Evolutionary conservation across 2,113 vertebrate genomes (phyloP).

Genomic region (Girardinichthys multiradiatus): DNA sequence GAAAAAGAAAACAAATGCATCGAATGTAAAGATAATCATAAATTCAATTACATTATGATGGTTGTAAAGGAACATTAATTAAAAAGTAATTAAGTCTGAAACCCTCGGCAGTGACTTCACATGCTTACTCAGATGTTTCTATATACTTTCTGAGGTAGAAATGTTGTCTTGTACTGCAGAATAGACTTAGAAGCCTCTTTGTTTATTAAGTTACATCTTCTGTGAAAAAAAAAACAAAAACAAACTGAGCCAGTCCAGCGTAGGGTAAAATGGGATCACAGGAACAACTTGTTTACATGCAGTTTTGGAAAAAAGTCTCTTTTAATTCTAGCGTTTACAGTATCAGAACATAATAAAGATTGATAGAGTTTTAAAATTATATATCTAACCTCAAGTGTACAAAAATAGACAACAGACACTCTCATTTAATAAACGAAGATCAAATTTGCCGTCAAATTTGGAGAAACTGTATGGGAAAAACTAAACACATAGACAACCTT

Average conservation of each 20-base stretch:
- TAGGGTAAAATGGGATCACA: constrained; percentile 31
- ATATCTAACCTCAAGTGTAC: background rate
- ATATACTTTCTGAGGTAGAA: constrained; percentile 41
- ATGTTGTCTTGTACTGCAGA: constrained; percentile 58
- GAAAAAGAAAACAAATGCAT: background rate
- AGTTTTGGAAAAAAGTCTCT: background rate
- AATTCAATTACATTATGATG: constrained; percentile 2
- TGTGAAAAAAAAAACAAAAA: constrained; percentile 27
- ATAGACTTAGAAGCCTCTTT: constrained; percentile 61
- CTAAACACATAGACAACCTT: background rate
- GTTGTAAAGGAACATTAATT: constrained; percentile 3
- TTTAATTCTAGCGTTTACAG: background rate
- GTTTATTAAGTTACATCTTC: constrained; percentile 41
- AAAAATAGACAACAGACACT: background rate
- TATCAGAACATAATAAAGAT: no score
- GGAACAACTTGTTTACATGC: constrained; percentile 19
- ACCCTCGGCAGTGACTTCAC: constrained; percentile 2
- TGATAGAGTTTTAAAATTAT: background rate
- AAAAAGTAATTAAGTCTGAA: background rate
- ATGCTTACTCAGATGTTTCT: constrained; percentile 37
- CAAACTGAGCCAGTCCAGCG: constrained; percentile 15
- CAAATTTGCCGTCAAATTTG: background rate
- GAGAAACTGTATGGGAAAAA: background rate
- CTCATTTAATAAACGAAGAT: background rate
- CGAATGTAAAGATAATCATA: background rate